These are phyloP conservation scores for Muraenolepis orangiensis DNA, from an alignment of 2,797 vertebrate species.

Conservation along the genomic window DNA sequence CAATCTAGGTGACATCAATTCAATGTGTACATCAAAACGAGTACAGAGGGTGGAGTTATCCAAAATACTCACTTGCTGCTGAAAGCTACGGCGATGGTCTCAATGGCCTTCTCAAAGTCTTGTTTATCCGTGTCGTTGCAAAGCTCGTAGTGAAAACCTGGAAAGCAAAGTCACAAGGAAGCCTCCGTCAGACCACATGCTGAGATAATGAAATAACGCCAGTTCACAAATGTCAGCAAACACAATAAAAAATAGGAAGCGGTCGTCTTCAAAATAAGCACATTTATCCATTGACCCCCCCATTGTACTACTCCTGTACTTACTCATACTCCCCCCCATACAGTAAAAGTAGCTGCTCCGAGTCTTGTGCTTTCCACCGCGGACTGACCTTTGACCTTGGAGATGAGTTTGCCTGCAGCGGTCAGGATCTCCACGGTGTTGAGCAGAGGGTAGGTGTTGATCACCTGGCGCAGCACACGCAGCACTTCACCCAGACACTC, in stretches of 20 bases:
- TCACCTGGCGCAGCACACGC: slow-evolving; percentile 87
- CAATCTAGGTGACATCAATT: not conserved
- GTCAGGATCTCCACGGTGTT: slow-evolving; percentile 96
- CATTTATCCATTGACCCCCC: too few relatives aligned
- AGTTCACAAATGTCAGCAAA: not conserved
- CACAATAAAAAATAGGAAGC: slow-evolving; percentile 5
- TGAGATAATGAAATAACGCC: not conserved
- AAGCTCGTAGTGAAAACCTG: slow-evolving; percentile 91
- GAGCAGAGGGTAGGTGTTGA: slow-evolving; percentile 88
- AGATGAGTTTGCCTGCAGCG: slow-evolving; percentile 90
- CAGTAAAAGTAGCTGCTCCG: not conserved
- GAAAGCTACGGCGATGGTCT: slow-evolving; percentile 93
- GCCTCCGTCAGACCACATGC: not conserved
- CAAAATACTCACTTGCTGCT: slow-evolving; percentile 87
- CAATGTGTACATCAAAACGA: not conserved
- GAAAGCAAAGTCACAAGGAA: slow-evolving; percentile 12
- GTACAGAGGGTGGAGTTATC: not conserved
- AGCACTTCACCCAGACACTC: slow-evolving; percentile 92
- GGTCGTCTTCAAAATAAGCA: not conserved
- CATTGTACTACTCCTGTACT: too few relatives aligned
- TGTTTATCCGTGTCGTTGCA: slow-evolving; percentile 83
- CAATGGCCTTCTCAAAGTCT: slow-evolving; percentile 95
- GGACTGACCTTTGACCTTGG: slow-evolving; percentile 89
- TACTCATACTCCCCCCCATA: too few relatives aligned
- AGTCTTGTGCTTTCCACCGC: not conserved